Conservation (phyloP, 2,888 invertebrate genomes). For the Tricholauxania praeusta region DNA sequence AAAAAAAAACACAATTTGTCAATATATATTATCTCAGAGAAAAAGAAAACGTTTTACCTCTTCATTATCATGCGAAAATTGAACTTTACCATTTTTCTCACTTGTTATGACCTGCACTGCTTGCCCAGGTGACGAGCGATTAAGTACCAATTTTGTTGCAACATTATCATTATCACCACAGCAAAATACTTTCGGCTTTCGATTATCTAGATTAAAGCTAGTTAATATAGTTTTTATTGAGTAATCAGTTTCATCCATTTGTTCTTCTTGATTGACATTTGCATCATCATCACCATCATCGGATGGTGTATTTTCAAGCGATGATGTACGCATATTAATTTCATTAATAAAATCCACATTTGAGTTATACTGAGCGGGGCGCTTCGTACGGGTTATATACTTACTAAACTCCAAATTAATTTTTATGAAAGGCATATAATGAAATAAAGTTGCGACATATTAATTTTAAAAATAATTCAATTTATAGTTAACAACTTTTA, state of each 20-base stretch:
- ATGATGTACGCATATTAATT: conserved; percentile 49
- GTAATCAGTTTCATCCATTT: conserved; percentile 66
- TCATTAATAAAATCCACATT: conserved; percentile 34
- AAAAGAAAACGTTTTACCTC: conserved; percentile 27
- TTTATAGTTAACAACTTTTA: conserved; percentile 11
- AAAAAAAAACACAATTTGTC: conserved; percentile 40
- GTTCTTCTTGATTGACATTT: conserved; percentile 53
- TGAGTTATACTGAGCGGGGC: conserved; percentile 46
- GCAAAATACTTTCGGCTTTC: conserved; percentile 64
- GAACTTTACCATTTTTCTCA: conserved; percentile 40
- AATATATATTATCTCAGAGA: neutral
- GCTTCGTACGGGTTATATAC: conserved; percentile 62
- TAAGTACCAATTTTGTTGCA: conserved; percentile 53
- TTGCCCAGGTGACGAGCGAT: conserved; percentile 73
- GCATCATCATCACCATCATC: conserved; percentile 44
- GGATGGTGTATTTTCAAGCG: conserved; percentile 48
- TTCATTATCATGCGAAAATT: conserved; percentile 37
- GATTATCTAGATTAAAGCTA: conserved; percentile 64
- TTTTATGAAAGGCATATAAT: conserved; percentile 44
- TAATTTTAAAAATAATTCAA: conserved; percentile 14
- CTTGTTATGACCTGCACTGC: conserved; percentile 78
- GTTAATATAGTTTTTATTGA: conserved; percentile 59
- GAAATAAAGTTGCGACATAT: conserved; percentile 13
- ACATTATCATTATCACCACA: conserved; percentile 55
- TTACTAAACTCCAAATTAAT: conserved; percentile 55